Evolutionary conservation across 2,797 vertebrate species (phyloP).

Genomic region (Podargus strigoides): DNA sequence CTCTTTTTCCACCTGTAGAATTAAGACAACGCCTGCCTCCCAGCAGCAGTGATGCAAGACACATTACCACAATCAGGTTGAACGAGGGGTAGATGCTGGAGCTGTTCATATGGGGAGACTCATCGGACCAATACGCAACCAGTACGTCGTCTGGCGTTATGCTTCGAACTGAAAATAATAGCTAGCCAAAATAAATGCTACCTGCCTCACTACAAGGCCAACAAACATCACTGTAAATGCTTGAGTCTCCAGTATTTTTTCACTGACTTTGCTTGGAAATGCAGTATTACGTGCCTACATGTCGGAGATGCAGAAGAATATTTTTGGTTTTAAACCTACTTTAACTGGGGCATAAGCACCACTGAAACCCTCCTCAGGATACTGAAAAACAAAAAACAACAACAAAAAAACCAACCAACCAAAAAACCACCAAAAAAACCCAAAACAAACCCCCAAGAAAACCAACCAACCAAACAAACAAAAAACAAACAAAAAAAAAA

Average conservation of each 20-base stretch:
- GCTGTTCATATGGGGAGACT: accelerated
- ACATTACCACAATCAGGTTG: accelerated
- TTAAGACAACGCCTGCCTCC: background rate
- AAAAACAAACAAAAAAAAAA: no score
- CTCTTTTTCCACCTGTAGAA: background rate
- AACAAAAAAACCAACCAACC: no score
- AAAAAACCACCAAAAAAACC: no score
- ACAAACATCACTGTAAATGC: accelerated
- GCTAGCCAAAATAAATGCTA: background rate
- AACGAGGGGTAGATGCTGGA: background rate
- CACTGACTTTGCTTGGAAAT: background rate
- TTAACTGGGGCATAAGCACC: background rate
- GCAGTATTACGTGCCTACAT: accelerated
- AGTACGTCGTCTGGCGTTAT: accelerated
- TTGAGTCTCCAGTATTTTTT: background rate
- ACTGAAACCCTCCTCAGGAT: background rate
- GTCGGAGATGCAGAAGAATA: background rate
- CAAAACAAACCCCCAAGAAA: no score
- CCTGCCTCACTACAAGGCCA: background rate
- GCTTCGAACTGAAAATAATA: background rate
- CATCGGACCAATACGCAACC: background rate
- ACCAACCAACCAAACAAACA: no score
- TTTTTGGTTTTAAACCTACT: background rate
- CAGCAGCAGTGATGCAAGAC: accelerated
- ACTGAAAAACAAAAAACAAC: background rate